A percentile compares a stretch with the other conserved stretches of the same genome.
Evolutionary conservation across 2,888 invertebrate genomes (phyloP).

Genomic region (Sylvicola fuscatus): DNA sequence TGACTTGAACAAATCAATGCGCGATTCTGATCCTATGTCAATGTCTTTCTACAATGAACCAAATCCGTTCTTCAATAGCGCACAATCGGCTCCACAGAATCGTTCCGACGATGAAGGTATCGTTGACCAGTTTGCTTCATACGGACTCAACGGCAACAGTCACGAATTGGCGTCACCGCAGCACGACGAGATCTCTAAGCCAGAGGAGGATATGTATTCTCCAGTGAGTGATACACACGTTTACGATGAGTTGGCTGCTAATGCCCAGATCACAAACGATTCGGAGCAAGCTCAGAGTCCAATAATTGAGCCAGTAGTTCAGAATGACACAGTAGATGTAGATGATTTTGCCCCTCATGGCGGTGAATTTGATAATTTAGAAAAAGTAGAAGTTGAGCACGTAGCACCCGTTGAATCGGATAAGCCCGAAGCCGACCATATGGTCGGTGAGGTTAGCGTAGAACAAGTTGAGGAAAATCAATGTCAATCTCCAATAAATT

Average conservation of each 20-base stretch:
- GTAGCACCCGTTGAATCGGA: background rate
- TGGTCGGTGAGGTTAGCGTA: background rate
- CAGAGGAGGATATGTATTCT: slow-evolving; percentile 4
- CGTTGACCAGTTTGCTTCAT: no score
- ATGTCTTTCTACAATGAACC: slow-evolving; percentile 6
- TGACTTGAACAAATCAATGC: background rate
- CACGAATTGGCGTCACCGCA: background rate
- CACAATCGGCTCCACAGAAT: no score
- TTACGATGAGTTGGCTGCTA: background rate
- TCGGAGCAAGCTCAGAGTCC: background rate
- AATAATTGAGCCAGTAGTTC: background rate
- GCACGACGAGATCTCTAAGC: slow-evolving; percentile 4
- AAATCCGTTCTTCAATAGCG: background rate
- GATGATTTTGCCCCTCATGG: no score
- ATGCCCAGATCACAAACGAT: no score
- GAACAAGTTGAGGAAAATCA: no score
- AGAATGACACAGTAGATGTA: no score
- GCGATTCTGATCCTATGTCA: slow-evolving; percentile 7
- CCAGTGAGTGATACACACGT: slow-evolving; percentile 4
- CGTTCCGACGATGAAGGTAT: no score
- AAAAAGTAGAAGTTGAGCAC: slow-evolving; percentile 1
- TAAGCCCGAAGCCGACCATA: slow-evolving; percentile 2
- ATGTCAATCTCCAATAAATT: background rate
- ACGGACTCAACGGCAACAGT: background rate
- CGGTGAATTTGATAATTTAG: slow-evolving; percentile 4